Evolutionary conservation across 2,888 invertebrate genomes (phyloP).

Genomic region (Meandrusa payeni): DNA sequence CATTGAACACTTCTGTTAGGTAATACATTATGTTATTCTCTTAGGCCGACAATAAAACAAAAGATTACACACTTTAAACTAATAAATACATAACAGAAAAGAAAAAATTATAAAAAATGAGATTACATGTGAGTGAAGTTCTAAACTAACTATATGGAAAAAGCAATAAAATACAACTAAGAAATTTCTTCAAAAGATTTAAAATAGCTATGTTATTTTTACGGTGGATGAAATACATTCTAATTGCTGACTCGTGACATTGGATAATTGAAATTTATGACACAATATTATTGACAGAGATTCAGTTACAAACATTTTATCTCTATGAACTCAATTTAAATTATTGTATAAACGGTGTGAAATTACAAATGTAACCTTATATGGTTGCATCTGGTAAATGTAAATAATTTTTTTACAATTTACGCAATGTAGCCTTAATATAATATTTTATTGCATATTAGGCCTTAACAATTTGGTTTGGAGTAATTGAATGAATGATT

Average conservation of each 20-base stretch:
- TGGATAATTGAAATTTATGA: constrained; percentile 25
- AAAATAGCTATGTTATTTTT: constrained; percentile 24
- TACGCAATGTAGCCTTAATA: background rate
- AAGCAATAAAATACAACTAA: constrained; percentile 21
- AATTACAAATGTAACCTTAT: constrained; percentile 13
- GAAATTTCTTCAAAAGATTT: constrained; percentile 25
- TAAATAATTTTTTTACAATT: background rate
- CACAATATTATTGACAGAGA: constrained; percentile 34
- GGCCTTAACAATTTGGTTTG: constrained; percentile 4
- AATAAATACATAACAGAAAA: constrained; percentile 36
- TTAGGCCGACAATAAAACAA: constrained; percentile 31
- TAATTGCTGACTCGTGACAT: constrained; percentile 33
- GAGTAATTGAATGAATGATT: background rate
- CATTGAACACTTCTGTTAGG: constrained; percentile 60
- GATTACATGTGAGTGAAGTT: constrained; percentile 57
- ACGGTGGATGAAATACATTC: constrained; percentile 31
- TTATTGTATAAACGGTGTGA: constrained; percentile 19
- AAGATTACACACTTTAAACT: constrained; percentile 25
- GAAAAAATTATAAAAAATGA: constrained; percentile 51
- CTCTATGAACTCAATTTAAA: constrained; percentile 31
- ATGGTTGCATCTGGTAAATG: constrained; percentile 14
- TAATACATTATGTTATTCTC: constrained; percentile 32
- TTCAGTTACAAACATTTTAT: constrained; percentile 37
- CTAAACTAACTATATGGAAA: constrained; percentile 28
- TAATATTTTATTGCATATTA: constrained; percentile 6